Evolutionary conservation across 2,797 vertebrate species (phyloP), one percentile per base, ranked within the genome.

Genomic region (Melanogrammus aeglefinus): DNA sequence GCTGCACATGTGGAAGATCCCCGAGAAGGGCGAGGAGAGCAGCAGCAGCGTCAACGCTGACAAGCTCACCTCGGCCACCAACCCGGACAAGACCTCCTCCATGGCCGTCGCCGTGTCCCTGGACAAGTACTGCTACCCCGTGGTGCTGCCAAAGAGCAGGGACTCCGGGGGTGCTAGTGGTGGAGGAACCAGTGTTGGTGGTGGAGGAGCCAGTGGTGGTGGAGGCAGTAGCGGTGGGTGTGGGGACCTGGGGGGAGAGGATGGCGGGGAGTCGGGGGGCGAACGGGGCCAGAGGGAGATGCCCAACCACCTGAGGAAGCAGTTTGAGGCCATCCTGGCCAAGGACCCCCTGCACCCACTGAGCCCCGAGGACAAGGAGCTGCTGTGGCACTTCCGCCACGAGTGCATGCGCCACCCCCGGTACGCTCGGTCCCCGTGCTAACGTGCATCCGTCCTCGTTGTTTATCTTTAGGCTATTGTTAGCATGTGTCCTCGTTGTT

Each of bases 1-100:
- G 77, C 96, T 99, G 33, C 97, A 99, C 91, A 99, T 99, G 98
- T 99, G 98, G 98, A 98, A 97, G 86, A 96, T 99, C 90, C 95
- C 97, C 0, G 97, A 97, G 81, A 99, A 99, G 85, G 96, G 92
- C 0, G 97, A 99, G 81, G 97, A 99, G 73, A 97, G 96, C 89
- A 96, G 96, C 89, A 96, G 97, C 81, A 99, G 96, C 86, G 95
- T 98, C 84, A 99, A 96, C 44, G 97, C 98, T 0, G 98, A 99
- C 93, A 99, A 99, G 87, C 96, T 99, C 78, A 99, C 98, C 0
- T 99, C 98, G 0, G 98, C 97, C 38, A 99, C 98, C 84, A 99
- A 99, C 88, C 98, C 98, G 0, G 97, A 99, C 92, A 99, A 97
- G 88, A 94, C 96, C 35, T 96, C 92, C 8, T 96, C 97, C 38